These are phyloP conservation scores for Nomia melanderi DNA, from an alignment of 1,140 invertebrate genomes.

Conservation along the genomic window DNA sequence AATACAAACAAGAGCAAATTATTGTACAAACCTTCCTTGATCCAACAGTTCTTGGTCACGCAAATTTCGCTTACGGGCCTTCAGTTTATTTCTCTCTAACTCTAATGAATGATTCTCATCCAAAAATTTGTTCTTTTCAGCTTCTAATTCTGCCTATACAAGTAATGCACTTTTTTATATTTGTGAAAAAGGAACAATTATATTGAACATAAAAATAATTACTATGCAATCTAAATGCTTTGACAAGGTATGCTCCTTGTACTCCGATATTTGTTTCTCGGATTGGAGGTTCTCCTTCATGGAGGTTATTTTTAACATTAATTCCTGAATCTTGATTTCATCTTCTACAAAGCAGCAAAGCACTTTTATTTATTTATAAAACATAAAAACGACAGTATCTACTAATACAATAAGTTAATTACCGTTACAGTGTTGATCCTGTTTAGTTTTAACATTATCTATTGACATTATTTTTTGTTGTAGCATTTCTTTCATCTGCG, in stretches of 20 bases:
- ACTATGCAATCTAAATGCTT: slow-evolving; percentile 27
- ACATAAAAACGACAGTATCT: neutral
- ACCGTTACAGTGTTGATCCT: slow-evolving; percentile 27
- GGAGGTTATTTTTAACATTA: slow-evolving; percentile 16
- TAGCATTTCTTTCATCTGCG: slow-evolving; percentile 4
- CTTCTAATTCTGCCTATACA: slow-evolving; percentile 46
- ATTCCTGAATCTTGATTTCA: slow-evolving; percentile 33
- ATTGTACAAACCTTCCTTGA: slow-evolving; percentile 56
- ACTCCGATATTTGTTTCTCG: slow-evolving; percentile 27
- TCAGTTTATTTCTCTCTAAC: slow-evolving; percentile 46
- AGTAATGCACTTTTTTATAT: neutral
- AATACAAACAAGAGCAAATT: neutral
- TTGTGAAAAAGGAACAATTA: neutral
- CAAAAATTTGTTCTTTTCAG: slow-evolving; percentile 45
- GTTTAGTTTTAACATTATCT: slow-evolving; percentile 10
- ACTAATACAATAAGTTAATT: slow-evolving; percentile 8
- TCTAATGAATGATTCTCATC: slow-evolving; percentile 44
- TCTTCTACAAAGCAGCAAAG: slow-evolving; percentile 34
- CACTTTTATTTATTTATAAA: neutral
- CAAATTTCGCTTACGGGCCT: slow-evolving; percentile 45
- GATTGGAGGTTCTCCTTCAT: slow-evolving; percentile 4
- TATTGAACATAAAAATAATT: neutral
- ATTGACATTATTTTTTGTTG: slow-evolving; percentile 4
- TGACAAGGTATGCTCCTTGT: slow-evolving; percentile 26
- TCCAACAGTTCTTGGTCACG: slow-evolving; percentile 54